These are phyloP conservation scores for Natator depressus DNA, from an alignment of 2,113 vertebrate species.

Conservation along the genomic window DNA sequence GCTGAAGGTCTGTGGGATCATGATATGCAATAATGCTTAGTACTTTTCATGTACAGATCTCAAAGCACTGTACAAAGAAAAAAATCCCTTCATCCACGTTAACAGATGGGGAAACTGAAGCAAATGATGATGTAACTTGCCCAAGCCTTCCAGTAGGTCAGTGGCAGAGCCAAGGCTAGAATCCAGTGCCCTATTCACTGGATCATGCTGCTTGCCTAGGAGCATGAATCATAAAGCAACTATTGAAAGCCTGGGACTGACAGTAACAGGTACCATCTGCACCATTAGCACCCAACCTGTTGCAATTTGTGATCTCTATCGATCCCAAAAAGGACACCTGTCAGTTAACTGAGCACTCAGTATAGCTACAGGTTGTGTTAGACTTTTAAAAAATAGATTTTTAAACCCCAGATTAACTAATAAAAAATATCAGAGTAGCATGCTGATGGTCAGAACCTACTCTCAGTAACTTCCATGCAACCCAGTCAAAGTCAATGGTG, in stretches of 20 bases:
- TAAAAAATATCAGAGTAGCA: neutral
- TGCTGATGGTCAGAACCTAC: neutral
- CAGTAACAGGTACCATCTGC: neutral
- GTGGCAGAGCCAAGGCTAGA: neutral
- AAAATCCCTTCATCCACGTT: neutral
- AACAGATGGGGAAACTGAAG: neutral
- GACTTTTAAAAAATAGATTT: neutral
- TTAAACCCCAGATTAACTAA: neutral
- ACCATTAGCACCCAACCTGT: fast-evolving
- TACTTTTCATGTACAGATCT: neutral
- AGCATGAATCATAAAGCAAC: fast-evolving
- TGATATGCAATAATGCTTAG: neutral
- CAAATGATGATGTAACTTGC: fast-evolving
- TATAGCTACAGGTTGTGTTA: neutral
- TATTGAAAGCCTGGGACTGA: neutral
- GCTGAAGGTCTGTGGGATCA: neutral
- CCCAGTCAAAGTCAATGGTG: neutral
- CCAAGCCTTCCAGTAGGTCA: neutral
- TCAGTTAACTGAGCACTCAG: neutral
- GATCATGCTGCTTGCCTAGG: fast-evolving
- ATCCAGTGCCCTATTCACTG: fast-evolving
- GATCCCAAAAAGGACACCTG: too few relatives aligned
- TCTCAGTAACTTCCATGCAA: neutral
- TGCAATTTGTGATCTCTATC: neutral
- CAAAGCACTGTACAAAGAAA: neutral